Percentiles rank a stretch among this genome's conserved stretches.
Conservation (phyloP, 2,113 vertebrate species). For the Struthidea cinerea region DNA sequence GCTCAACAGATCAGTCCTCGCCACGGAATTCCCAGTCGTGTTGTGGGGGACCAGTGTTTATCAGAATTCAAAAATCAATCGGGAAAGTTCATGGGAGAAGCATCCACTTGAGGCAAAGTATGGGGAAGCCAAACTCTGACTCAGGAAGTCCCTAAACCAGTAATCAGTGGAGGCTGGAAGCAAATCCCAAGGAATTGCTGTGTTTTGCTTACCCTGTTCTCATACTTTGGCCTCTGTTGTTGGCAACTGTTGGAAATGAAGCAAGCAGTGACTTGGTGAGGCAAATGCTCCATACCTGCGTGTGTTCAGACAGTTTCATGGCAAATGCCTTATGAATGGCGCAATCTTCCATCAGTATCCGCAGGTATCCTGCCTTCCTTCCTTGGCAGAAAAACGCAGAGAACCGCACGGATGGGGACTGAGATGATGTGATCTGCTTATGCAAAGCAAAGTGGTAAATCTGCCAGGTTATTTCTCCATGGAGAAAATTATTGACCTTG, state of each 20-base stretch:
- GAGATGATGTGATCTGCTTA: background rate
- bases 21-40: fast-evolving
- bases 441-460: constrained; percentile 4
- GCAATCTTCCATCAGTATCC: background rate
- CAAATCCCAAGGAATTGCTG: background rate
- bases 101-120: background rate
- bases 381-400: background rate
- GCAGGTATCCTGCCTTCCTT: background rate
- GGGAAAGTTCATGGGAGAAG: background rate
- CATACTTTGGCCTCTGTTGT: background rate
- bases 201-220: background rate
- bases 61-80: background rate
- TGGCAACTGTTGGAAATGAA: background rate
- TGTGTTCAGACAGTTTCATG: background rate
- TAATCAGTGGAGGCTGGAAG: background rate
- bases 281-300: background rate
- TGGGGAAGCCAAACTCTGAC: background rate
- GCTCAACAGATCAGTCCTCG: background rate
- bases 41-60: background rate
- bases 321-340: background rate
- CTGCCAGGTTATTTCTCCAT: constrained; percentile 34
- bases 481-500: constrained; percentile 46
- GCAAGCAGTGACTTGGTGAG: background rate
- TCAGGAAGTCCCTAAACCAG: constrained; percentile 15
- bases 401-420: background rate